These are phyloP conservation scores for Listronotus oregonensis DNA, from an alignment of 1,140 invertebrate species.

Conservation along the genomic window DNA sequence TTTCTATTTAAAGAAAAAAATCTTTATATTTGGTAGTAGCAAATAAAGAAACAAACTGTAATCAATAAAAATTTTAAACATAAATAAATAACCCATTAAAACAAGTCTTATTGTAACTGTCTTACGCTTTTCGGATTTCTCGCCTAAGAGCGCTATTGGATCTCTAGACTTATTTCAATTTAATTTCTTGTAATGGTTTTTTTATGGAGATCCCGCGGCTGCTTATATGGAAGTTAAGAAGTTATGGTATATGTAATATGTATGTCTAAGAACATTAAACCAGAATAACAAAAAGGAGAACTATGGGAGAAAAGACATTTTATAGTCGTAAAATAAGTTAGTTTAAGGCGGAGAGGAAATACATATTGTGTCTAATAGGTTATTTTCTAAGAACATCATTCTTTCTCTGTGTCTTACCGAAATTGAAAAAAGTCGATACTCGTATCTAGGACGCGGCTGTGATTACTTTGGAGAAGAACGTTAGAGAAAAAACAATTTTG, in stretches of 20 bases:
- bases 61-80: no score
- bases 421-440: neutral
- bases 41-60: no score
- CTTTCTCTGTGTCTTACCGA: neutral
- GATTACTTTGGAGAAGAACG: no score
- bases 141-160: conserved; percentile 11
- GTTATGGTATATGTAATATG: conserved; percentile 29
- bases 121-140: conserved; percentile 2
- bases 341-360: conserved; percentile 4
- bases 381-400: neutral
- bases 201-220: conserved; percentile 26
- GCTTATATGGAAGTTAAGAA: conserved; percentile 22
- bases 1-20: no score
- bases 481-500: no score
- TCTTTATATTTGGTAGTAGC: no score
- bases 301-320: conserved; percentile 11
- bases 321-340: conserved; percentile 14
- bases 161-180: conserved; percentile 12
- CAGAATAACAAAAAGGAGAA: conserved; percentile 24
- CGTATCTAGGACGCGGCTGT: no score
- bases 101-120: no score
- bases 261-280: conserved; percentile 23
- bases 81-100: no score
- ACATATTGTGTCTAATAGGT: conserved; percentile 9
- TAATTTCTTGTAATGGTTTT: conserved; percentile 29